Base-by-base conservation (phyloP, 2,888 invertebrate species). In the Coecobrya sp. region DNA sequence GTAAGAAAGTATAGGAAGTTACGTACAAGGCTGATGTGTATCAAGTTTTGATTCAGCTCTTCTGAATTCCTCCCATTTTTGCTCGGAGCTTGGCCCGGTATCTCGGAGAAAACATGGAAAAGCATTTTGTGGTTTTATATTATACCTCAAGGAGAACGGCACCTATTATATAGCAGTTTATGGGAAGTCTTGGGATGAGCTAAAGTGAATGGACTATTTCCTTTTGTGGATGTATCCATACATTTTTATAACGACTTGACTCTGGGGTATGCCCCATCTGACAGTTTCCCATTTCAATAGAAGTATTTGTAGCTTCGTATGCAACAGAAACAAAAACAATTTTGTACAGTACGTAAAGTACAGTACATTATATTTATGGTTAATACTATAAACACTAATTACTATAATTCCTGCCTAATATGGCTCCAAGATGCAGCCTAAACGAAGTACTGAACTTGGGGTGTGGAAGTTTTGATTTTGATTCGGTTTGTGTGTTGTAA, bases 71-170 rank as follows among this genome's bases (percentile, higher is more conserved):
- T 45, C 16, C 27, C 27, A 36, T 55, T 70, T 70, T 52, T 11
- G 22, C 10, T 52, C 42, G 42, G 42, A 73, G 13, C n/a, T n/a
- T n/a, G n/a, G n/a, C n/a, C n/a, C n/a, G 27, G 45, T 13, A 70
- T 73, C n/a, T 19, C 1, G 16, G 30, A 86, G 86, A 70, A 86
- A 86, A 19, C 73, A 22, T 42, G 73, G 4, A 73, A 73, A 73
- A 73, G 86, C 86, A 86, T 86, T 86, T 52, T 86, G 86, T 55
- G 86, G 70, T 86, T 86, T 86, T 30, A 55, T 55, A 22, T 19
- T n/a, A 19, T 70, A 52, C 55, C 70, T 70, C 70, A 86, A 65
- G 59, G 25, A 85, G 68, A 65, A 42, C 19, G 7, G 0, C 11
- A n/a, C 0, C 4, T 16, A 59, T 55, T 11, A 59, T 27, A 73